phyloP scores from a whole-genome alignment of 1,140 invertebrate genomes.

The Saccostrea cuccullata region DNA sequence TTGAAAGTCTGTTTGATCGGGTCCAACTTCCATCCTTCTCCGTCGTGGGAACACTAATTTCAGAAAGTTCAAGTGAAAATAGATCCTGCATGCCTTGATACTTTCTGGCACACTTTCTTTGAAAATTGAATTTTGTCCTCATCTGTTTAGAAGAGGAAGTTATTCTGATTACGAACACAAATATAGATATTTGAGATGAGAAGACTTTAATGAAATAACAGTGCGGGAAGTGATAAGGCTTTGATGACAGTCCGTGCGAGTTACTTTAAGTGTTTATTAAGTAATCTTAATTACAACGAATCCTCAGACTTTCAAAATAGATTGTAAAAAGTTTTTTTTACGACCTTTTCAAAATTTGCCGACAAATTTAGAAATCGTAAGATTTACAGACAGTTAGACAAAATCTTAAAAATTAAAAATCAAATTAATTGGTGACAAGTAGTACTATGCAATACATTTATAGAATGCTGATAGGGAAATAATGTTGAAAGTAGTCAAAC shows the following conservation, averaged over 20 bases:
- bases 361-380: conserved; percentile 30
- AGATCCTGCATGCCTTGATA: conserved; percentile 2
- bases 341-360: background rate
- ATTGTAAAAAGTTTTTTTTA: background rate
- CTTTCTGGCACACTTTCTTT: conserved; percentile 17
- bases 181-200: conserved; percentile 28
- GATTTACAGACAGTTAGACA: background rate
- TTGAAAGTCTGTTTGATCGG: background rate
- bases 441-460: background rate
- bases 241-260: conserved; percentile 29
- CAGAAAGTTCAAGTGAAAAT: conserved; percentile 16
- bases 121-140: conserved; percentile 33
- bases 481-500: no score
- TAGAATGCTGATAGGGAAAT: no score
- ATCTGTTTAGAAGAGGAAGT: conserved; percentile 28
- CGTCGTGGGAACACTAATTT: conserved; percentile 6
- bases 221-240: conserved; percentile 7
- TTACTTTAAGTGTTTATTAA: conserved; percentile 28
- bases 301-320: conserved; percentile 20
- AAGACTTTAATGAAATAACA: conserved; percentile 22
- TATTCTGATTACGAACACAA: conserved; percentile 11
- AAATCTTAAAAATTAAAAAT: background rate
- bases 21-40: background rate
- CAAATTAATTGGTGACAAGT: background rate
- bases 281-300: conserved; percentile 18